These are phyloP conservation scores for Melieria omissa DNA, from an alignment of 2,888 invertebrate genomes.

Conservation along the genomic window DNA sequence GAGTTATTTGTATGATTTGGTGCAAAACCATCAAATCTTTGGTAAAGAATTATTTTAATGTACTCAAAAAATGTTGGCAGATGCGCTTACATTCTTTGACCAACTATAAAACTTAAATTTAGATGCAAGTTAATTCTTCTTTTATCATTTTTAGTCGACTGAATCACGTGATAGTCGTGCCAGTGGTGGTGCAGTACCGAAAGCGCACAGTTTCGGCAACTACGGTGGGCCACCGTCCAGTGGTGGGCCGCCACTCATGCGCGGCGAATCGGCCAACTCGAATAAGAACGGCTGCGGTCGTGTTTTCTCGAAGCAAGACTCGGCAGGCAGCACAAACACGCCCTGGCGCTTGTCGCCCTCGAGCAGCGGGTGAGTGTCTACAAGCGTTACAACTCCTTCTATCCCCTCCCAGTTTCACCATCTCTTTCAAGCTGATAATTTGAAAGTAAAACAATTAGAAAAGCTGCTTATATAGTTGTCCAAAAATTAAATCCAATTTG, in stretches of 20 bases:
- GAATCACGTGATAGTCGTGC: slow-evolving; percentile 65
- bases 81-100: too few species aligned
- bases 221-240: slow-evolving; percentile 72
- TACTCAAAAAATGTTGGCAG: too few species aligned
- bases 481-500: not conserved
- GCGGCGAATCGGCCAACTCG: slow-evolving; percentile 77
- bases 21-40: too few species aligned
- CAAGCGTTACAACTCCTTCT: too few species aligned
- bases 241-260: slow-evolving; percentile 70
- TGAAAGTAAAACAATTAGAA: not conserved
- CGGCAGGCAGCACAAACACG: slow-evolving; percentile 61
- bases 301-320: slow-evolving; percentile 79
- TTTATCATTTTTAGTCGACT: slow-evolving; percentile 48
- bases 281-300: slow-evolving; percentile 71
- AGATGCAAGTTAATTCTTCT: not conserved
- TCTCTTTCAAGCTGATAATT: not conserved
- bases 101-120: not conserved
- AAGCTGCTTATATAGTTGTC: not conserved
- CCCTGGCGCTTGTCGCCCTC: slow-evolving; percentile 67
- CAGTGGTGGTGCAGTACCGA: slow-evolving; percentile 70
- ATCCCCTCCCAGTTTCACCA: not conserved
- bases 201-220: slow-evolving; percentile 90
- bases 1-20: too few species aligned
- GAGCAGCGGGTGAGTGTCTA: slow-evolving; percentile 65
- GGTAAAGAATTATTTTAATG: too few species aligned